A percentile compares a stretch with the other conserved stretches of the same genome.
Evolutionary conservation across 2,888 invertebrate genomes (phyloP).

Genomic region (Apodemia hepburni): DNA sequence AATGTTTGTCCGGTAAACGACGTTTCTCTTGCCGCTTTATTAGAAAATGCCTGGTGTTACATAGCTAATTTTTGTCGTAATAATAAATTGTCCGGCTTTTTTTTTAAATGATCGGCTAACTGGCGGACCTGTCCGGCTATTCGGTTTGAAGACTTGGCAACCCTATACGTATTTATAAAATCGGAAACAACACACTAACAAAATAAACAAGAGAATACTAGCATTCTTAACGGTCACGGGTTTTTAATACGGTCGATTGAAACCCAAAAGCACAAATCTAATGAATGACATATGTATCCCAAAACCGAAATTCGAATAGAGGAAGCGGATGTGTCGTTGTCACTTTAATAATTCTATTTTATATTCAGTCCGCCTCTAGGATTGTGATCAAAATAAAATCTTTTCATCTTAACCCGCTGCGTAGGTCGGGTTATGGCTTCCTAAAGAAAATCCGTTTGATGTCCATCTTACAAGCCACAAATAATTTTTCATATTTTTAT

Average conservation of each 20-base stretch:
- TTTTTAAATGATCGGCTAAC: too few species aligned
- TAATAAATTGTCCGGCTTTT: too few species aligned
- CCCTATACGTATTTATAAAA: too few species aligned
- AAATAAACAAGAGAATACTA: too few species aligned
- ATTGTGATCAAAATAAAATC: conserved; percentile 57
- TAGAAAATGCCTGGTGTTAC: too few species aligned
- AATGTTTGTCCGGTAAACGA: too few species aligned
- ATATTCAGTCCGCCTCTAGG: conserved; percentile 54
- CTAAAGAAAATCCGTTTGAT: conserved; percentile 54
- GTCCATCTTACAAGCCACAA: conserved; percentile 20
- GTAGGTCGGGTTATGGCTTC: conserved; percentile 51
- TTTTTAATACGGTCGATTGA: conserved; percentile 1
- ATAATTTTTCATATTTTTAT: conserved; percentile 11
- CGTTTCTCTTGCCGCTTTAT: too few species aligned
- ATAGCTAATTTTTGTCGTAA: too few species aligned
- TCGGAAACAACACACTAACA: too few species aligned
- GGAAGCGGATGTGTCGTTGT: conserved; percentile 72
- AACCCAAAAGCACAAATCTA: conserved; percentile 11
- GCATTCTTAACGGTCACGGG: neutral
- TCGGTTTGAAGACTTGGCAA: too few species aligned
- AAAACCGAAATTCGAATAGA: conserved; percentile 45
- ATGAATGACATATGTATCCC: conserved; percentile 17
- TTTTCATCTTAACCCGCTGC: conserved; percentile 57
- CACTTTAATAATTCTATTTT: conserved; percentile 70
- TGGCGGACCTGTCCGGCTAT: too few species aligned